Evolutionary conservation across 2,113 vertebrate genomes (phyloP).

Genomic region (Saguinus imperator): DNA sequence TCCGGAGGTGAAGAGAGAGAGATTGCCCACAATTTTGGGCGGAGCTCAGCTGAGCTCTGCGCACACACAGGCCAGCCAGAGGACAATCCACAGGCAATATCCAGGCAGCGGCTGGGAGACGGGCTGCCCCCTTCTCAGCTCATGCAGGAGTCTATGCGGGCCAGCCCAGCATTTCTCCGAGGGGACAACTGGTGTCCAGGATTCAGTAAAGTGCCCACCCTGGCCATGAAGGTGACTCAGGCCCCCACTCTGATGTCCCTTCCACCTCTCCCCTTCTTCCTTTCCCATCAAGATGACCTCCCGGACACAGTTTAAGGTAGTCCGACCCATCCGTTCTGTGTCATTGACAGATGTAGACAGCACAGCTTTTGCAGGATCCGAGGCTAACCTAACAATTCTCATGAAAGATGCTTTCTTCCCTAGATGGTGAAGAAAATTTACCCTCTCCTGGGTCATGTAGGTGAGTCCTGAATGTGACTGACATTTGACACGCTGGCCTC

Average conservation of each 20-base stretch:
- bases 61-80: fast-evolving
- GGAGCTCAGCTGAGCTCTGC: background rate
- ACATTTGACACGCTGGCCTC: background rate
- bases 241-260: background rate
- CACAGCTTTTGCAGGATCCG: fast-evolving
- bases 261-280: background rate
- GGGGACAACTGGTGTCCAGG: background rate
- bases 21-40: fast-evolving
- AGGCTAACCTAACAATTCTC: fast-evolving
- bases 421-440: too few relatives aligned
- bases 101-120: fast-evolving
- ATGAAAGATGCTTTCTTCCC: background rate
- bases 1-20: fast-evolving
- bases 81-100: fast-evolving
- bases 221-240: fast-evolving
- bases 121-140: fast-evolving
- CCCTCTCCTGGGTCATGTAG: background rate
- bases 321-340: background rate
- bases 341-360: fast-evolving
- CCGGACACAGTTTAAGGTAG: background rate
- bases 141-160: fast-evolving
- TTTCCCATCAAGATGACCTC: background rate
- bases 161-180: too few relatives aligned
- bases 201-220: fast-evolving
- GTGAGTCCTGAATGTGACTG: too few relatives aligned